Percentiles rank a stretch among this genome's conserved stretches.
Evolutionary conservation across 2,888 invertebrate genomes (phyloP).

Genomic region (Megalurothrips usitatus): DNA sequence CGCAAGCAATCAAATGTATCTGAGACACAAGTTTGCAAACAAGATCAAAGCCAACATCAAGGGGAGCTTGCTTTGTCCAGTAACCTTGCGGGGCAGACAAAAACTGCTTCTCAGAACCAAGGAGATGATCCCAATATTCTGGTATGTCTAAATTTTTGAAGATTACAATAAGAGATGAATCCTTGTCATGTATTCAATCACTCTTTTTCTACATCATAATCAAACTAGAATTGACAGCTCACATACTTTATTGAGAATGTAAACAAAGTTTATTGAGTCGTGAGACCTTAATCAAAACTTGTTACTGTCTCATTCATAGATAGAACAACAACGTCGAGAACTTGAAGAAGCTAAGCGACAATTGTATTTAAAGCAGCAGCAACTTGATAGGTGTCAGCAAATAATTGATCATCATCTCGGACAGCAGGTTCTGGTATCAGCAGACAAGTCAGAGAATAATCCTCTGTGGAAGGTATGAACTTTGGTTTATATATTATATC

Average conservation of each 20-base stretch:
- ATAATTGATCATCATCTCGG: constrained; percentile 2
- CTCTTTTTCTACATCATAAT: too few relatives aligned
- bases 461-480: neutral
- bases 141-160: too few relatives aligned
- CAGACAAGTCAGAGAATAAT: neutral
- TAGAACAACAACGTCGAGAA: neutral
- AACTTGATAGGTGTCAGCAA: neutral
- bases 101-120: too few relatives aligned
- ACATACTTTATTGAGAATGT: neutral
- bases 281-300: too few relatives aligned
- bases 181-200: too few relatives aligned
- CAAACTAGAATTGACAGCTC: too few relatives aligned
- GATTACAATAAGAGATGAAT: too few relatives aligned
- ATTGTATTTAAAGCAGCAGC: constrained; percentile 4
- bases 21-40: neutral
- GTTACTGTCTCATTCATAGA: neutral
- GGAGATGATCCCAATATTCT: too few relatives aligned
- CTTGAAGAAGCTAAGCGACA: constrained; percentile 12
- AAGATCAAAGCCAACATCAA: neutral
- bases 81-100: too few relatives aligned
- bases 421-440: neutral
- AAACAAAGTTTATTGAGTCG: neutral
- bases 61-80: too few relatives aligned
- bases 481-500: neutral
- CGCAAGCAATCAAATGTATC: neutral